Evolutionary conservation across 2,113 vertebrate species (phyloP).

Genomic region (Sylvietta virens): DNA sequence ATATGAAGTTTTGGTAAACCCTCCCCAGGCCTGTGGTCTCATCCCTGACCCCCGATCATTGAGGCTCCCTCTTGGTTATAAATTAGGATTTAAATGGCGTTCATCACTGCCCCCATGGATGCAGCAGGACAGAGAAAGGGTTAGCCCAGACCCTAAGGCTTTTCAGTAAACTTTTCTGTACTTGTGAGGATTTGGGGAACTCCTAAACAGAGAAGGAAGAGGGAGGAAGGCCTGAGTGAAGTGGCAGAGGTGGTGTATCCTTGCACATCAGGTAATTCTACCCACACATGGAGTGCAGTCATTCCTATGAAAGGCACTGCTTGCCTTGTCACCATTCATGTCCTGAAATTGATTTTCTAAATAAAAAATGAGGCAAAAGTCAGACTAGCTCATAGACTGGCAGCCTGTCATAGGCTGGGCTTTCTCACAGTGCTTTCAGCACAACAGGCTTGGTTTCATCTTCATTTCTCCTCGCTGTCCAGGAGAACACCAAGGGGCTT

Average conservation of each 20-base stretch:
- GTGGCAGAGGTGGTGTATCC: background rate
- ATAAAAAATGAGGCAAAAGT: conserved; percentile 10
- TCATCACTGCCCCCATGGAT: background rate
- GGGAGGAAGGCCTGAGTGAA: background rate
- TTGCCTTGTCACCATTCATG: background rate
- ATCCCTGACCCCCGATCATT: fast-evolving
- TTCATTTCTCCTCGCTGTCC: background rate
- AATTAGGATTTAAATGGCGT: background rate
- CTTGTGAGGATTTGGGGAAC: background rate
- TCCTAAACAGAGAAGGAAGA: background rate
- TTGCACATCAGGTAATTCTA: background rate
- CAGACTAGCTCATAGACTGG: background rate
- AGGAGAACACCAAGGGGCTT: background rate
- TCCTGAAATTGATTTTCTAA: conserved; percentile 10
- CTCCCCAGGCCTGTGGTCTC: background rate
- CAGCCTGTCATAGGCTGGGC: background rate
- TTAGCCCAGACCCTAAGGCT: background rate
- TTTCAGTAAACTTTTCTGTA: background rate
- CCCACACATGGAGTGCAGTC: background rate
- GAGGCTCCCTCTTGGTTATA: background rate
- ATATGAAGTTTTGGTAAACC: background rate
- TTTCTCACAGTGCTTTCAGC: background rate
- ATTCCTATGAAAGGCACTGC: background rate
- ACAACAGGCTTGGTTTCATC: background rate
- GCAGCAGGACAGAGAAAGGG: background rate